phyloP scores from a whole-genome alignment of 2,888 invertebrate genomes.

The Tenthredo mesomela region DNA sequence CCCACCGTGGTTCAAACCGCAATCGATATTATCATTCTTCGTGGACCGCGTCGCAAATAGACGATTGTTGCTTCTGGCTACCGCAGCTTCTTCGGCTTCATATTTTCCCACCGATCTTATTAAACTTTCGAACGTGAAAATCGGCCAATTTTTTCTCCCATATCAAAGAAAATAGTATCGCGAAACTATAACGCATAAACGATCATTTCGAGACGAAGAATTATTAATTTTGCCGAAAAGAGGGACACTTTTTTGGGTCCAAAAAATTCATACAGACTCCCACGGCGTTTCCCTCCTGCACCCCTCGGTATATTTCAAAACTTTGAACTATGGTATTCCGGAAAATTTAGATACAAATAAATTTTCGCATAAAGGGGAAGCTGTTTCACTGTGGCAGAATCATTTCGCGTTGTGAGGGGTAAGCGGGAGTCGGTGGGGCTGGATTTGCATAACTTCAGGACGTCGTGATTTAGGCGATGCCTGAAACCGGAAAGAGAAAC shows the following conservation, averaged over 20 bases:
- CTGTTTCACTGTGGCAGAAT: slow-evolving; percentile 1
- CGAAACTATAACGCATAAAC: neutral
- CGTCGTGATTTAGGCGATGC: slow-evolving; percentile 66
- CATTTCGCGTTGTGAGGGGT: neutral
- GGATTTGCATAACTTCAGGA: slow-evolving; percentile 67
- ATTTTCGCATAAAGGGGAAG: slow-evolving; percentile 2
- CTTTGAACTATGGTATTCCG: neutral
- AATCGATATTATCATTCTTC: slow-evolving; percentile 51
- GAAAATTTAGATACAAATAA: slow-evolving; percentile 19
- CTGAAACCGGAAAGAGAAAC: slow-evolving; percentile 63
- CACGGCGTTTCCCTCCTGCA: neutral
- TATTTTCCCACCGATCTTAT: neutral
- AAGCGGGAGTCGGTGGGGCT: neutral
- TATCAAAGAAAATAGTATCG: neutral
- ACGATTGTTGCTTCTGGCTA: slow-evolving; percentile 38
- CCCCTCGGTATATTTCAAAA: neutral
- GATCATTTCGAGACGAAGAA: neutral
- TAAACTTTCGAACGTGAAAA: neutral
- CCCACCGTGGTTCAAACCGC: slow-evolving; percentile 41
- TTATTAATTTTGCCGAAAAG: neutral
- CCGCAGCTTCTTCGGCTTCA: neutral
- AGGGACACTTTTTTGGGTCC: neutral
- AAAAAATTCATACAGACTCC: neutral
- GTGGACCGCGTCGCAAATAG: slow-evolving; percentile 41
- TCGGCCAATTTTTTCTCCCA: neutral